Conservation (phyloP, 2,888 invertebrate species). For the Panzeria rudis region DNA sequence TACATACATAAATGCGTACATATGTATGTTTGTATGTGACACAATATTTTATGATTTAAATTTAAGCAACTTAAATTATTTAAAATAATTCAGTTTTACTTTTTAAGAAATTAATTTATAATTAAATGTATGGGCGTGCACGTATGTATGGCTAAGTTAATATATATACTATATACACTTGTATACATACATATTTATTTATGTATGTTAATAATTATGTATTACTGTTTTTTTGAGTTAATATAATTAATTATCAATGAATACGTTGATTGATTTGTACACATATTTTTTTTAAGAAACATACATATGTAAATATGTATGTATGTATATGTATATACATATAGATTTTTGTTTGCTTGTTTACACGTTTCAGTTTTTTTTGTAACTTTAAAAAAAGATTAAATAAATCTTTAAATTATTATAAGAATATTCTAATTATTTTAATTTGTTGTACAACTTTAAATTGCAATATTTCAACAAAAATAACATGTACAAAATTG, state of each 20-base stretch:
- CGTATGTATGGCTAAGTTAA: slow-evolving; percentile 5
- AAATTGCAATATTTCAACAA: slow-evolving; percentile 50
- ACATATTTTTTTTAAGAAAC: neutral
- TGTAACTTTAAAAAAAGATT: neutral
- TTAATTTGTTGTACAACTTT: slow-evolving; percentile 40
- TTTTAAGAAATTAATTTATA: slow-evolving; percentile 36
- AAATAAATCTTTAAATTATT: slow-evolving; percentile 23
- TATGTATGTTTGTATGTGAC: slow-evolving; percentile 42
- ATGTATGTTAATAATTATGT: neutral
- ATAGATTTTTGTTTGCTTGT: neutral
- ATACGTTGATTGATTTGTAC: neutral
- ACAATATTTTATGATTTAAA: slow-evolving; percentile 20
- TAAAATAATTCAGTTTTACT: slow-evolving; percentile 2
- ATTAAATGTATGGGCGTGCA: slow-evolving; percentile 26
- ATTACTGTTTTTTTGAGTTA: neutral
- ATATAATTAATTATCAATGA: neutral
- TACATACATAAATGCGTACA: slow-evolving; percentile 38
- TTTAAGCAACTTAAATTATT: slow-evolving; percentile 27
- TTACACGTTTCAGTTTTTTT: neutral
- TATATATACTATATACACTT: too few relatives aligned
- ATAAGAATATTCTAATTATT: slow-evolving; percentile 24
- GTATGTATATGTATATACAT: neutral
- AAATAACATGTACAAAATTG: slow-evolving; percentile 53
- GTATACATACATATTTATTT: neutral
- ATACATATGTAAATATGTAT: slow-evolving; percentile 2